phyloP scores from a whole-genome alignment of 2,888 invertebrate species.

The Cephus sareptanus region DNA sequence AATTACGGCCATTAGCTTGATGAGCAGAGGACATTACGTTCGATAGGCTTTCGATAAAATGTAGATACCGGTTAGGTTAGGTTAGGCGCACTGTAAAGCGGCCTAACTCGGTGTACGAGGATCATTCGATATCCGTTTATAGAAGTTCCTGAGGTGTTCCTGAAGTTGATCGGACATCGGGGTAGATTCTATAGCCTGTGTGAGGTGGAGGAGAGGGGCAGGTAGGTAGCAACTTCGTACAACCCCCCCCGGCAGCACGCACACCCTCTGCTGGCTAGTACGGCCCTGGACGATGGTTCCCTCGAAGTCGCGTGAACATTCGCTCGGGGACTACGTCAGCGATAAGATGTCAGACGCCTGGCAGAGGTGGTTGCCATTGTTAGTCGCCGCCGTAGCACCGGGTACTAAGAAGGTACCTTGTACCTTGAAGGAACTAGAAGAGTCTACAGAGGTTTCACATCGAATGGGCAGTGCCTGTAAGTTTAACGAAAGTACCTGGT shows the following conservation, averaged over 20 bases:
- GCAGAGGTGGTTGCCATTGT: conserved; percentile 10
- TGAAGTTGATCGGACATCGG: background rate
- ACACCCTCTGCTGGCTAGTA: background rate
- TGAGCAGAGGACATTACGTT: conserved; percentile 27
- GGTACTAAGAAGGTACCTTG: background rate
- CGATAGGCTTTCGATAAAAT: conserved; percentile 22
- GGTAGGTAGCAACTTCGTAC: background rate
- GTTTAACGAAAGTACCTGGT: background rate
- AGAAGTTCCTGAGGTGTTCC: background rate
- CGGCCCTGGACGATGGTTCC: background rate
- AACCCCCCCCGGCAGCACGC: background rate
- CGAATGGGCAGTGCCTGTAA: background rate
- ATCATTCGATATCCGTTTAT: background rate
- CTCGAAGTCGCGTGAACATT: background rate
- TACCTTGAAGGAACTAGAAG: background rate
- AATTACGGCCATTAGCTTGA: conserved; percentile 36
- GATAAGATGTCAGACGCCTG: conserved; percentile 10
- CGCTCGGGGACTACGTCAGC: background rate
- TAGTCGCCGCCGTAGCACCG: conserved; percentile 8
- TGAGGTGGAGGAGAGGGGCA: too few relatives aligned
- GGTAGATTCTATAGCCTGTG: background rate
- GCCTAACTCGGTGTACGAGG: background rate
- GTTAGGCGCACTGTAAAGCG: background rate
- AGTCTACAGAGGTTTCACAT: background rate
- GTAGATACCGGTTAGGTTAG: background rate